These are phyloP conservation scores for Dynastes maya DNA, from an alignment of 2,888 invertebrate species.

Conservation along the genomic window DNA sequence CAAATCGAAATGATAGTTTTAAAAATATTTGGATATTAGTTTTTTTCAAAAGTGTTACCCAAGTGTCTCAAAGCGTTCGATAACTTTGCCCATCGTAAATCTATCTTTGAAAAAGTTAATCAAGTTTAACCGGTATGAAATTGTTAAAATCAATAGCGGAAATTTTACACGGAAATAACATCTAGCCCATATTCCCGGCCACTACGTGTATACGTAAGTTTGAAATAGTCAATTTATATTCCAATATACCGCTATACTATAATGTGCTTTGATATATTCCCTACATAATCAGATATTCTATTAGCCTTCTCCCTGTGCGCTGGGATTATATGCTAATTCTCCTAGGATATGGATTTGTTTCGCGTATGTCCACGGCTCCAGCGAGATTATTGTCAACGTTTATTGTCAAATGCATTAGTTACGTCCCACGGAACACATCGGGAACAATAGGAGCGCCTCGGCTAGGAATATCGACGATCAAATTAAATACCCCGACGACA, in stretches of 20 bases:
- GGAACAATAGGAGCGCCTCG: constrained; percentile 4
- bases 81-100: not conserved
- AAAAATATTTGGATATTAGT: not conserved
- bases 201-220: not conserved
- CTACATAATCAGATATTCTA: constrained; percentile 24
- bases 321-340: constrained; percentile 25
- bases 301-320: not conserved
- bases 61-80: not conserved
- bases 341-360: constrained; percentile 29
- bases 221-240: not conserved
- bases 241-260: constrained; percentile 3
- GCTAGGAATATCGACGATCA: constrained; percentile 25
- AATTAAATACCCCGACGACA: constrained; percentile 20
- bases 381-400: constrained; percentile 28
- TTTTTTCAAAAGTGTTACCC: not conserved
- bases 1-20: not conserved
- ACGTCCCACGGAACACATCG: constrained; percentile 17
- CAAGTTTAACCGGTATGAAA: not conserved
- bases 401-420: constrained; percentile 24
- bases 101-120: not conserved
- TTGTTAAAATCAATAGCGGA: not conserved
- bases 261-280: constrained; percentile 7
- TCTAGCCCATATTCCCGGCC: not conserved
- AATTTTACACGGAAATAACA: not conserved
- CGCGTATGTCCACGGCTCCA: constrained; percentile 10